These are phyloP conservation scores for Aphelenchoides besseyi DNA, from an alignment of 1,140 invertebrate genomes.

Conservation along the genomic window DNA sequence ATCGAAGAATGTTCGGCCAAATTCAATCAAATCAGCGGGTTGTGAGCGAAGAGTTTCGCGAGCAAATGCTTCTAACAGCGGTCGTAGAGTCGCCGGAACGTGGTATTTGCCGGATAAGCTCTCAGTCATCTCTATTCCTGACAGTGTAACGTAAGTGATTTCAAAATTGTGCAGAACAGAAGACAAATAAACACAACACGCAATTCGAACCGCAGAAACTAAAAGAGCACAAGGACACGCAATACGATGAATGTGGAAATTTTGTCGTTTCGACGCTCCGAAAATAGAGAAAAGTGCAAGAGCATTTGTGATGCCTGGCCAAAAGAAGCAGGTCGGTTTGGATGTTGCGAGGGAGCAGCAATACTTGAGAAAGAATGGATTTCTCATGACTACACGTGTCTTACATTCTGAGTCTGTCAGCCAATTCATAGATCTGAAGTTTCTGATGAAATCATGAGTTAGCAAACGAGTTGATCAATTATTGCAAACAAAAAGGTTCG, in stretches of 20 bases:
- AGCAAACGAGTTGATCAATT: too few relatives aligned
- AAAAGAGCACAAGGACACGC: slow-evolving; percentile 1
- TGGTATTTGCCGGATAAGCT: slow-evolving; percentile 35
- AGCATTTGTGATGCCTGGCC: background rate
- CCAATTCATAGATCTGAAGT: too few relatives aligned
- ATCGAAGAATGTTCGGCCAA: slow-evolving; percentile 45
- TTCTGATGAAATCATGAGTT: too few relatives aligned
- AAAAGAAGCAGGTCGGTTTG: background rate
- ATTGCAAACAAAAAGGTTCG: too few relatives aligned
- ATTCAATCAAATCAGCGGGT: slow-evolving; percentile 37
- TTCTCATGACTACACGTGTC: too few relatives aligned
- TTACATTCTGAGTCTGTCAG: too few relatives aligned
- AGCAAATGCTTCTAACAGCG: slow-evolving; percentile 47
- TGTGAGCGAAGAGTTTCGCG: slow-evolving; percentile 44
- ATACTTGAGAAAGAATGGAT: background rate
- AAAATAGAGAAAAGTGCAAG: background rate
- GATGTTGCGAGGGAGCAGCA: background rate
- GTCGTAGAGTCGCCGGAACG: slow-evolving; percentile 39
- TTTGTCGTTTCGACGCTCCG: background rate
- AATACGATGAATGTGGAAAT: background rate
- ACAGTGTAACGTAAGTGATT: too few relatives aligned
- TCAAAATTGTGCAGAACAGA: too few relatives aligned
- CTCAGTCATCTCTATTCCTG: slow-evolving; percentile 33
- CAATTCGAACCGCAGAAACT: background rate
- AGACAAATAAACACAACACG: background rate